Base-by-base conservation (phyloP, 2,113 vertebrate genomes). In the Madoqua kirkii region DNA sequence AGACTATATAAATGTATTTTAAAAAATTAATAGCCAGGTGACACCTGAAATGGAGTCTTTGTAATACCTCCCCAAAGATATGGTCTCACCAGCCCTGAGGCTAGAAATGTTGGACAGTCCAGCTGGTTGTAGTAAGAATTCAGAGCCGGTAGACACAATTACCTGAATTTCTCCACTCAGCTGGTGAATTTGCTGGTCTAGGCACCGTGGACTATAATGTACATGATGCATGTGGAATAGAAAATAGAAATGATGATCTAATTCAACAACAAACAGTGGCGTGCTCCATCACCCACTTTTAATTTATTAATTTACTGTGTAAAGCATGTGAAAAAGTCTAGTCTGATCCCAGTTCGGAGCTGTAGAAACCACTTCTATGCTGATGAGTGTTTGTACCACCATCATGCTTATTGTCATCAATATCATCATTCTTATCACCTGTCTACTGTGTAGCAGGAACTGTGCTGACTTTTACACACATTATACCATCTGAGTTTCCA, bases 21-120 rank as follows among this genome's bases (percentile, higher is more conserved):
- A n/a, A 92, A 93, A 87, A 64, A 87, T 25, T 98, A 98, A 96
- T 79, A 71, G 78, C 96, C 98, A 98, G 98, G 97, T 98, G 98
- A 97, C 97, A 97, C 97, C 96, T 94, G 89, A 98, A 98, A 94
- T 94, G 95, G 93, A 95, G 91, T 81, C 92, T 98, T 97, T 90
- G 59, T 81, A 97, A 94, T 93, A 93, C 96, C 25, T 19, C 85
- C 79, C 95, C 96, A 96, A 96, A 95, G 55, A 95, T 85, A 62
- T 94, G 93, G 90, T 71, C 59, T 97, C 93, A 36, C 52, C 94
- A 86, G 95, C 98, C 97, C 97, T 60, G 81, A 94, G 96, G 97
- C 95, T 96, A 79, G 97, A 94, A 98, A 92, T 87, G 12, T 4
- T 92, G 82, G 55, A 23, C 93, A 98, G 95, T 90, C 81, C 98